Base-by-base conservation (phyloP, 2,888 invertebrate genomes). In the Dendrolimus houi region DNA sequence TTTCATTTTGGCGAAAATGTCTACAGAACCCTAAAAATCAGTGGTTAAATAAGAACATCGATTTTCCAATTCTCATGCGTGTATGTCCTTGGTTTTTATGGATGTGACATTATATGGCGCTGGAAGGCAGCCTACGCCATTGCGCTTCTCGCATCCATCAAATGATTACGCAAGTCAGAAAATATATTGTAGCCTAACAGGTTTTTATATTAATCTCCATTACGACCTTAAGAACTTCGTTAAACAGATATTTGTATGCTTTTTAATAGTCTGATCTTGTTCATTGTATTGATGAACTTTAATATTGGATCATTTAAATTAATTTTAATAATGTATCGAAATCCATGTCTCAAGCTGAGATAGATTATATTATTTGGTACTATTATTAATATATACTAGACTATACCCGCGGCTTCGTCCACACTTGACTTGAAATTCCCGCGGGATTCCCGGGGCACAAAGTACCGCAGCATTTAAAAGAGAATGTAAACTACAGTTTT, bases 71-170 rank as follows among this genome's bases (percentile, higher is more conserved):
- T 29, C 29, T 29, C 29, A 62, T 64, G 66, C 29, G 58, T 56
- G 57, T 56, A 54, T 61, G 83, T 77, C 86, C 87, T 87, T 86
- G 81, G 65, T 72, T 81, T 83, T 85, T 83, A 80, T 84, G 72
- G 78, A 67, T 78, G 77, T 77, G 75, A 72, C 68, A 65, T 65
- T 72, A 69, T 71, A 75, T 73, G 69, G 72, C 68, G 69, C 66
- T 66, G 62, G 61, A 67, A 73, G 71, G 66, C 65, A 59, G 62
- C 67, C 66, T 68, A 66, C 12, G 47, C 47, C 47, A 65, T 70
- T 74, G 68, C 67, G 68, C 60, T 67, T 64, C 72, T 68, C 66
- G 72, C 75, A 76, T 78, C 75, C 66, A 71, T 70, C 63, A 66
- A 58, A 63, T 8, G 64, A 72, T 85, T 84, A 80, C 82, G 77